Base-by-base conservation (phyloP, 1,140 invertebrate species). In the Nasonia vitripennis region DNA sequence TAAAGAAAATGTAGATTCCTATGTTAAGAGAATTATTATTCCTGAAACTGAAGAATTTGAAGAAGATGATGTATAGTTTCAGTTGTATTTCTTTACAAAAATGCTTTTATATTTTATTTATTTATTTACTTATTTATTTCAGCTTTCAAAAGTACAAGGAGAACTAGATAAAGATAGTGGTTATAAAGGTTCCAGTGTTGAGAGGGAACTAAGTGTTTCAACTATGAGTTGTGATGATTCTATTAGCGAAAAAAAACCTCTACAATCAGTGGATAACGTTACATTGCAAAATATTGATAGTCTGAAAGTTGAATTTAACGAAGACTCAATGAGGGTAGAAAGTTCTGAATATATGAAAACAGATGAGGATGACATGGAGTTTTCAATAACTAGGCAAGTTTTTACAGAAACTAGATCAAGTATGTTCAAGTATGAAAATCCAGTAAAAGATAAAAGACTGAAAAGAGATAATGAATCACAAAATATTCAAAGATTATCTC, bases 1-100 rank as follows among this genome's bases (percentile, higher is more conserved):
- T 71, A 23, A 34, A 78, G 80, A 86, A 27, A 86, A 86, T 82
- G 23, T 82, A 14, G 34, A 82, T 48, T 14, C 0, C n/a, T n/a
- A 11, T 17, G 11, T 37, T 74, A 10, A 81, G 62, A 81, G 27
- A 67, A 31, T 86, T 2, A 84, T 88, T n/a, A 86, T 86, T 67
- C 81, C 85, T 31, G 86, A 87, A 77, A 84, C 86, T 78, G 86
- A 87, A 51, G 77, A 77, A 23, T 67, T 34, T 77, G 75, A 85
- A 12, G 45, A 81, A 51, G 62, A 81, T 31, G 14, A 55, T 14
- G 55, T 55, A n/a, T 7, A 45, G 6, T 45, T 45, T 45, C 10
- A 45, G 41, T 9, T 45, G 9, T 45, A 9, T 45, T 37, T 23
- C 48, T 55, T 62, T 71, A 31, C 23, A 51, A 31, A n/a, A 41